These are phyloP conservation scores for Allygus modestus DNA, from an alignment of 2,888 invertebrate genomes.

Conservation along the genomic window DNA sequence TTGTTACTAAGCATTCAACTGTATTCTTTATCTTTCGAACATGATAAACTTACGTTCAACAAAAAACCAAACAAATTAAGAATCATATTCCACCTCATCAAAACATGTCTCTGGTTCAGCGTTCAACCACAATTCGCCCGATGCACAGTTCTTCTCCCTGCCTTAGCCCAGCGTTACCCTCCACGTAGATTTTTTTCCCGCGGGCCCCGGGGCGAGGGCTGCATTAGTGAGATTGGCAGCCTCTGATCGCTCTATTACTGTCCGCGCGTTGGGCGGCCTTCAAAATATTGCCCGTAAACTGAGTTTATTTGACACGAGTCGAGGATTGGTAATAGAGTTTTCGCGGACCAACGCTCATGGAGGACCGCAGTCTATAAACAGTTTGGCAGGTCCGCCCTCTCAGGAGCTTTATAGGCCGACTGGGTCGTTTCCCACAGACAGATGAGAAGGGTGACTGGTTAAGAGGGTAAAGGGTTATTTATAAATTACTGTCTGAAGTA, in stretches of 20 bases:
- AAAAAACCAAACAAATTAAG: no score
- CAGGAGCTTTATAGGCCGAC: conserved; percentile 13
- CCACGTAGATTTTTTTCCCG: conserved; percentile 30
- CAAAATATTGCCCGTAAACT: conserved; percentile 42
- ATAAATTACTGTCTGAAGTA: background rate
- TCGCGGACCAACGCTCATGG: background rate
- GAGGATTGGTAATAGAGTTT: conserved; percentile 48
- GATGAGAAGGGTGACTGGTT: background rate
- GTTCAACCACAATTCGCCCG: no score
- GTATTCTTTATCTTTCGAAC: no score
- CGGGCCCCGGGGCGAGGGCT: conserved; percentile 29
- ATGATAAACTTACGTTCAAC: no score
- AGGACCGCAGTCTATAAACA: conserved; percentile 36
- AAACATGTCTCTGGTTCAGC: no score
- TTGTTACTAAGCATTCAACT: no score
- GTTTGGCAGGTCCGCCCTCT: conserved; percentile 16
- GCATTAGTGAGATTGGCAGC: conserved; percentile 39
- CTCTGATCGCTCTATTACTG: conserved; percentile 53
- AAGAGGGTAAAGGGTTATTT: background rate
- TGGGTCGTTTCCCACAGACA: background rate
- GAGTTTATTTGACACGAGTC: conserved; percentile 43
- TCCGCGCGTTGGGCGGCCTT: conserved; percentile 37
- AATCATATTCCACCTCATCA: no score
- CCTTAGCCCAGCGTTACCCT: conserved; percentile 34
- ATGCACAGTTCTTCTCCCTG: no score